A percentile compares a stretch with the other conserved stretches of the same genome.
These are phyloP conservation scores for Diploscapter pachys DNA, from an alignment of 1,140 invertebrate species.

Conservation along the genomic window DNA sequence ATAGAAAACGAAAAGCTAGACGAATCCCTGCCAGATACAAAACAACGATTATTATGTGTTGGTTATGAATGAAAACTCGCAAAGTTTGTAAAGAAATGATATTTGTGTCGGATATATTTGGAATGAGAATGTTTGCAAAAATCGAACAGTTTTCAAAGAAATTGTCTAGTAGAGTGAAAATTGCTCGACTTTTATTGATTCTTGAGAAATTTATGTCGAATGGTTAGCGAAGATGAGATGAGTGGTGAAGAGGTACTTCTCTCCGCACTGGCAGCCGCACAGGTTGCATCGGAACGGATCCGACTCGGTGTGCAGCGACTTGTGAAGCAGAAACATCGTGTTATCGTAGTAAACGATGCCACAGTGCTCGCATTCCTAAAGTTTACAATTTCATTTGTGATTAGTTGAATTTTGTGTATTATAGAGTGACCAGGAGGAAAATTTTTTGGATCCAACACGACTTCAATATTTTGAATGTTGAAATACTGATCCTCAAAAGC, in stretches of 20 bases:
- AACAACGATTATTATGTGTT: too few relatives aligned
- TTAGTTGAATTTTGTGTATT: too few relatives aligned
- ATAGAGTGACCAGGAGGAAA: too few relatives aligned
- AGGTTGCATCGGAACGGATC: conserved; percentile 98
- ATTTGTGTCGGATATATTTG: background rate
- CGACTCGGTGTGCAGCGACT: conserved; percentile 84
- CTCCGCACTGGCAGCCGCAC: conserved; percentile 84
- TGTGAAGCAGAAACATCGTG: conserved; percentile 91
- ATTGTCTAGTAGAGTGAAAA: too few relatives aligned
- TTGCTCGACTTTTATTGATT: too few relatives aligned
- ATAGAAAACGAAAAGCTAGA: too few relatives aligned
- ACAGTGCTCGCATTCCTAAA: conserved; percentile 77
- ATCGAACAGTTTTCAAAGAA: too few relatives aligned
- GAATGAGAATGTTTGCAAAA: too few relatives aligned
- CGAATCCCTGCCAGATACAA: too few relatives aligned
- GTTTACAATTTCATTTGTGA: too few relatives aligned
- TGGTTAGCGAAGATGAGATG: conserved; percentile 89
- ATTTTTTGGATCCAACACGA: conserved; percentile 5
- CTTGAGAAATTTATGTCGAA: conserved; percentile 55
- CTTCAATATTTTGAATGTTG: conserved; percentile 10
- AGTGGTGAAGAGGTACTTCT: conserved; percentile 92
- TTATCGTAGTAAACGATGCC: conserved; percentile 89
- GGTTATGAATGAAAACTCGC: background rate
- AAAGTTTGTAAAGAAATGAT: conserved; percentile 5
- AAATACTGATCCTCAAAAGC: conserved; percentile 6